These are phyloP conservation scores for Stenchaetothrips biformis DNA, from an alignment of 2,888 invertebrate species.

Conservation along the genomic window DNA sequence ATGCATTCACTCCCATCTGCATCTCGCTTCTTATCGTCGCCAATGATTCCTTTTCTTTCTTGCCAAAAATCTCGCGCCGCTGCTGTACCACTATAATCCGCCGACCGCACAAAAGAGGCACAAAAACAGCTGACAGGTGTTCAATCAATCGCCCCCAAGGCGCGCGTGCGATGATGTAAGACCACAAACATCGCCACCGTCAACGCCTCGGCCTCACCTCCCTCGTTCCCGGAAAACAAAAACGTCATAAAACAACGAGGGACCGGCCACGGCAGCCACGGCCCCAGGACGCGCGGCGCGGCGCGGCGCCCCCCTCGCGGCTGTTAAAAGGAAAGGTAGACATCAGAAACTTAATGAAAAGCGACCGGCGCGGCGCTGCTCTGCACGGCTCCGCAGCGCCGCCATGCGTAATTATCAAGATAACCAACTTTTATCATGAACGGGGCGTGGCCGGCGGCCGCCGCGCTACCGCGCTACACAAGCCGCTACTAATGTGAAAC, in stretches of 20 bases:
- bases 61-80: too few species aligned
- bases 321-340: not conserved
- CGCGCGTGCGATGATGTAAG: not conserved
- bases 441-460: not conserved
- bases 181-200: not conserved
- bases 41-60: too few species aligned
- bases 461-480: not conserved
- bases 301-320: too few species aligned
- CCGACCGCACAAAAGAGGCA: not conserved
- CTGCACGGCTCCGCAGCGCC: not conserved
- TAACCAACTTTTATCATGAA: not conserved
- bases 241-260: not conserved
- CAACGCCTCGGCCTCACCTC: too few species aligned
- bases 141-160: not conserved
- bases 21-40: too few species aligned
- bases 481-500: not conserved
- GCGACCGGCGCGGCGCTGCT: not conserved
- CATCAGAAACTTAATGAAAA: constrained; percentile 15
- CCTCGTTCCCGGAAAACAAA: not conserved
- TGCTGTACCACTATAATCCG: not conserved
- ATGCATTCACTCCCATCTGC: too few species aligned
- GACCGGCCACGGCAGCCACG: too few species aligned
- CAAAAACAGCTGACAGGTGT: not conserved
- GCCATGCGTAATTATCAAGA: not conserved
- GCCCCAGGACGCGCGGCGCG: too few species aligned